These are phyloP conservation scores for Idris sp. DNA, from an alignment of 1,140 invertebrate genomes.

Conservation along the genomic window DNA sequence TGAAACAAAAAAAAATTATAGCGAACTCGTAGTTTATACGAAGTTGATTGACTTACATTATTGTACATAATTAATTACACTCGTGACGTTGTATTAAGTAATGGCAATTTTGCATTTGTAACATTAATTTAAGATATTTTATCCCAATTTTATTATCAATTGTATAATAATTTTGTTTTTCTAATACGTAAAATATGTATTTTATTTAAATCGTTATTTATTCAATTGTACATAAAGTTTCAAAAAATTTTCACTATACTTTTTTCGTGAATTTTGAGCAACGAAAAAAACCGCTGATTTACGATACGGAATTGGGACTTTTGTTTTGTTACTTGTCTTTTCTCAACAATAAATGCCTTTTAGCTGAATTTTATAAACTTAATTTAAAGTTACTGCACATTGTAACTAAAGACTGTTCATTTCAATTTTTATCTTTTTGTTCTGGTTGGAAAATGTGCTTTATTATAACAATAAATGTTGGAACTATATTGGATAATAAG, in stretches of 20 bases:
- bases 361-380: too few species aligned
- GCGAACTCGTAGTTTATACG: slow-evolving; percentile 34
- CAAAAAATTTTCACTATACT: too few species aligned
- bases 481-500: not conserved
- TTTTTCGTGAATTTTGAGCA: too few species aligned
- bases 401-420: too few species aligned
- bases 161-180: slow-evolving; percentile 5
- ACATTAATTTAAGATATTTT: slow-evolving; percentile 1
- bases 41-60: slow-evolving; percentile 41
- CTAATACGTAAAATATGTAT: not conserved
- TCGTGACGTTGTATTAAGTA: slow-evolving; percentile 1
- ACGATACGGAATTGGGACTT: too few species aligned
- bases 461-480: not conserved
- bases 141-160: not conserved
- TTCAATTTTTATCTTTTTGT: not conserved
- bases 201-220: not conserved
- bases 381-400: too few species aligned
- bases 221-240: slow-evolving; percentile 2
- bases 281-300: too few species aligned
- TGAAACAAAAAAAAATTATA: slow-evolving; percentile 30
- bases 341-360: too few species aligned
- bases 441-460: not conserved
- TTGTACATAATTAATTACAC: slow-evolving; percentile 16
- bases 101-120: slow-evolving; percentile 13
- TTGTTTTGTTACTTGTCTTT: too few species aligned